A percentile compares a stretch with the other conserved stretches of the same genome.
These are phyloP conservation scores for Phenganax marumi DNA, from an alignment of 92 coral and sea anemone genomes.

Conservation along the genomic window DNA sequence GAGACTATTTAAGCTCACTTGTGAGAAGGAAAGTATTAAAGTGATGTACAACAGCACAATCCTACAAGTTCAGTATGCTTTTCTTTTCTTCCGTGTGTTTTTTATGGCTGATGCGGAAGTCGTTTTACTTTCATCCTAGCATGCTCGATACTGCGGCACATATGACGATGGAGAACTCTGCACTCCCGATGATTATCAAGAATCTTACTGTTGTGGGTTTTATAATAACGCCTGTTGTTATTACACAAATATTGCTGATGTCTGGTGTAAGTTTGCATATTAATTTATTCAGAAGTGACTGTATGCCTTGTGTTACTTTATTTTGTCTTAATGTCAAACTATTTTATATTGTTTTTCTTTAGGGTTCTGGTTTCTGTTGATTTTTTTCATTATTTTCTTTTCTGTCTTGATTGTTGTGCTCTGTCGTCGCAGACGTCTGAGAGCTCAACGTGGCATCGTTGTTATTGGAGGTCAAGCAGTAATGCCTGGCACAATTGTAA, in stretches of 20 bases:
- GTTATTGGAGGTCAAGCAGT: not conserved
- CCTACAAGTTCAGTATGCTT: no score
- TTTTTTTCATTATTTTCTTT: not conserved
- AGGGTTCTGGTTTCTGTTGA: constrained; percentile 30
- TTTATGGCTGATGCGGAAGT: not conserved
- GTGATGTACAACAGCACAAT: no score
- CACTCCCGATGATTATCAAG: not conserved
- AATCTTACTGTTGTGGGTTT: constrained; percentile 19
- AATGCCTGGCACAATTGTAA: not conserved
- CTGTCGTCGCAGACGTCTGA: not conserved
- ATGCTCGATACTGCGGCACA: not conserved
- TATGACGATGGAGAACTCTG: not conserved
- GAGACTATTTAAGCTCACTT: no score
- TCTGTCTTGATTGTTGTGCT: not conserved
- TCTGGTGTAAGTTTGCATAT: constrained; percentile 25
- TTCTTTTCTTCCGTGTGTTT: not conserved
- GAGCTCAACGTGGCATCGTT: constrained; percentile 3
- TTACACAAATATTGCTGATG: not conserved
- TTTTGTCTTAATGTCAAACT: not conserved
- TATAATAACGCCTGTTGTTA: not conserved
- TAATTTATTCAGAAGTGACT: no score
- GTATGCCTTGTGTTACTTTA: not conserved
- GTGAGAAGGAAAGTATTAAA: no score
- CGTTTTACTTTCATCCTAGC: not conserved
- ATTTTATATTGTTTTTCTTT: not conserved